Conservation (phyloP, 2,888 invertebrate species). For the Bimastos eiseni region DNA sequence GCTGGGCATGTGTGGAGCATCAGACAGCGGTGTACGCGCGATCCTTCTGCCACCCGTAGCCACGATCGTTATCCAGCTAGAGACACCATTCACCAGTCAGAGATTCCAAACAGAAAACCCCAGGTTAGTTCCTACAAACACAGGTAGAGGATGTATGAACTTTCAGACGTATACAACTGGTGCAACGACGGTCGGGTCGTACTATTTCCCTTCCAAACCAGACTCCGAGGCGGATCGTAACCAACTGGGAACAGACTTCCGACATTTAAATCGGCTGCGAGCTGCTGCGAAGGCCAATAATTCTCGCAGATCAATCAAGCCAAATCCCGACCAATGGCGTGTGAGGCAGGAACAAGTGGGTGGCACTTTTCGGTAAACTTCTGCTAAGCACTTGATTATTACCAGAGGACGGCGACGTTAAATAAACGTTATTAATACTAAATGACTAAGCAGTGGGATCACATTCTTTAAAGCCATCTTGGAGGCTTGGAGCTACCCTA, state of each 20-base stretch:
- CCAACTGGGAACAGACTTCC: neutral
- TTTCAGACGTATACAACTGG: neutral
- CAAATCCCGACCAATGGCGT: neutral
- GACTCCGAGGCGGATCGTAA: neutral
- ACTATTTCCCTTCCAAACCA: neutral
- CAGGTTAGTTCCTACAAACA: neutral
- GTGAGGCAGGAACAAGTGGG: neutral
- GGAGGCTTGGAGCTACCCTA: neutral
- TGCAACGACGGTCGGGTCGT: neutral
- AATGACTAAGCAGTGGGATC: neutral
- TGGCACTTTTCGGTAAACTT: neutral
- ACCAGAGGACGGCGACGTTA: neutral
- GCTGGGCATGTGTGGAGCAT: neutral
- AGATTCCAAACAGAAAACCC: neutral
- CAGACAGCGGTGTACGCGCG: neutral
- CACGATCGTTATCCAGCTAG: neutral
- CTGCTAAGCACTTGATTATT: neutral
- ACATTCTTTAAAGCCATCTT: neutral
- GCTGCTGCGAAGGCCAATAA: neutral
- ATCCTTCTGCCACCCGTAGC: neutral
- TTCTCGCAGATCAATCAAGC: neutral
- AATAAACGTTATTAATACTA: constrained; percentile 13
- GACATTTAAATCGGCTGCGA: neutral
- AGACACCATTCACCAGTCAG: neutral
- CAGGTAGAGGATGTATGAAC: neutral